A percentile compares a stretch with the other conserved stretches of the same genome.
Conservation (phyloP, 2,888 invertebrate species). For the Linnaemya tessellans region DNA sequence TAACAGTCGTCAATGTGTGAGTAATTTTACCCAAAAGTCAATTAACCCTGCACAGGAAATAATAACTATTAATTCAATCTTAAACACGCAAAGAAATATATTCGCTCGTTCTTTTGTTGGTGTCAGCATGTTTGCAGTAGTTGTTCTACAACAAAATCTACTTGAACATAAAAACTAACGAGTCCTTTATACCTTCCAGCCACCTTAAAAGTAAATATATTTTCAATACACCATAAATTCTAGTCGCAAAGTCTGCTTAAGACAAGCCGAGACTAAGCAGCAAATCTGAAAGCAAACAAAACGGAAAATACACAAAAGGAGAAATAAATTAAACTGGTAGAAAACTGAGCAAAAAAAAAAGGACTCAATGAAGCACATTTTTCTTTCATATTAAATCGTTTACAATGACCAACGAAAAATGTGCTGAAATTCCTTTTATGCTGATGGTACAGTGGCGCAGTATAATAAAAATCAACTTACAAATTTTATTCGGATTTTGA, state of each 20-base stretch:
- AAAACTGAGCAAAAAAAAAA: background rate
- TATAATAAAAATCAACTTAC: too few species aligned
- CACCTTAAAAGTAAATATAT: background rate
- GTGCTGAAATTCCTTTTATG: background rate
- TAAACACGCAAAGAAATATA: background rate
- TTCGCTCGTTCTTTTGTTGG: background rate
- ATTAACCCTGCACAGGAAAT: background rate
- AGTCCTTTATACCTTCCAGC: background rate
- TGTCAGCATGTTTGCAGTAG: background rate
- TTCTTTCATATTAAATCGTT: background rate
- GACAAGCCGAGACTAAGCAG: background rate
- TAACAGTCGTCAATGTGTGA: background rate
- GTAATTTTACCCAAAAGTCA: background rate
- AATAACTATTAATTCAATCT: background rate
- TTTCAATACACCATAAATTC: conserved; percentile 9
- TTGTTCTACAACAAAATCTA: background rate
- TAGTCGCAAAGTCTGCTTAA: conserved; percentile 47
- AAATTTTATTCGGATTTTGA: too few species aligned
- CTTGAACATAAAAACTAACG: background rate
- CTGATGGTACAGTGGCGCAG: background rate
- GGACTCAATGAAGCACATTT: background rate
- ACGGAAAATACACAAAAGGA: background rate
- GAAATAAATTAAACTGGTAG: conserved; percentile 8
- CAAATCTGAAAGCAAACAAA: conserved; percentile 12
- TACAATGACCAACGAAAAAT: background rate